phyloP scores from a whole-genome alignment of 2,797 vertebrate species.

The Chanos chanos region DNA sequence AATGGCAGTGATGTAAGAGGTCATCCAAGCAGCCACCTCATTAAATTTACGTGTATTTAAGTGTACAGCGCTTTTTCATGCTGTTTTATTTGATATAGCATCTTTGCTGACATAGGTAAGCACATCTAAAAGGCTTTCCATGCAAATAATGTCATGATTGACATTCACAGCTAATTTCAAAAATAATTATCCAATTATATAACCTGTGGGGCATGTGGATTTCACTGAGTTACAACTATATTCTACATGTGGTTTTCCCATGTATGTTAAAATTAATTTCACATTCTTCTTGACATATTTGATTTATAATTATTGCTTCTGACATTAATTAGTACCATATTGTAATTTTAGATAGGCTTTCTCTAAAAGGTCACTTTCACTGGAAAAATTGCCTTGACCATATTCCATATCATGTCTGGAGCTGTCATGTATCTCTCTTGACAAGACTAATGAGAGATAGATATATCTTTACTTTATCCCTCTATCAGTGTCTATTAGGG shows the following conservation, averaged over 20 bases:
- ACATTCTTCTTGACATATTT: conserved; percentile 15
- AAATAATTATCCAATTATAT: not conserved
- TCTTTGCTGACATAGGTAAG: too few species aligned
- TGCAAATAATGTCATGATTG: too few species aligned
- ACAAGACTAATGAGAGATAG: too few species aligned
- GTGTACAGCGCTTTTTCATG: too few species aligned
- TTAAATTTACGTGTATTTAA: too few species aligned
- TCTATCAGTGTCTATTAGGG: too few species aligned
- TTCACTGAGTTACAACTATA: not conserved
- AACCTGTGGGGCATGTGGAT: not conserved
- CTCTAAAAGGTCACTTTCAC: conserved; percentile 45
- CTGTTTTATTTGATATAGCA: too few species aligned
- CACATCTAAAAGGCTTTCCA: too few species aligned
- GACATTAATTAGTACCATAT: conserved; percentile 26
- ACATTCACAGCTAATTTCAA: not conserved
- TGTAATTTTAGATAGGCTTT: conserved; percentile 36
- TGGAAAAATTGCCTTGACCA: conserved; percentile 32
- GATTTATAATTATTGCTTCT: conserved; percentile 18
- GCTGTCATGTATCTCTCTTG: conserved; percentile 12
- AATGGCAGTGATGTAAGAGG: too few species aligned
- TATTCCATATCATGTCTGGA: conserved; percentile 34
- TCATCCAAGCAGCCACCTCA: too few species aligned
- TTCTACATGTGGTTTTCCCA: not conserved
- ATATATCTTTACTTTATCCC: too few species aligned
- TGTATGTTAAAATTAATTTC: conserved; percentile 4